Percentiles rank a stretch among this genome's conserved stretches.
phyloP scores from a whole-genome alignment of 2,113 vertebrate species.

The Stigmatopora argus region DNA sequence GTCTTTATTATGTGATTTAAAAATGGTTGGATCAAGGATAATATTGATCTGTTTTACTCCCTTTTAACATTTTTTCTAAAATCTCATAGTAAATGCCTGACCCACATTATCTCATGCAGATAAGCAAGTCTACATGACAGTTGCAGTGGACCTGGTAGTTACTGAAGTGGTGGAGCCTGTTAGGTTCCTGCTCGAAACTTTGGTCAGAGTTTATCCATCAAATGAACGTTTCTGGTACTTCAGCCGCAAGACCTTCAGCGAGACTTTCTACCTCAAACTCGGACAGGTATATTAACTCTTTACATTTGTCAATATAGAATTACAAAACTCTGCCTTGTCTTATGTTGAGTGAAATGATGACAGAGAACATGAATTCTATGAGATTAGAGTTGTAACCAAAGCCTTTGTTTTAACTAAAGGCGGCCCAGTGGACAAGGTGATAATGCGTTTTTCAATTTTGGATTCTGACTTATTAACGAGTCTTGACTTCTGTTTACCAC shows the following conservation, averaged over 20 bases:
- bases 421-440: no score
- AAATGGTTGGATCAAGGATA: background rate
- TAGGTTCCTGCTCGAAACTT: constrained; percentile 85
- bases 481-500: no score
- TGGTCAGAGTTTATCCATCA: constrained; percentile 87
- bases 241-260: constrained; percentile 92
- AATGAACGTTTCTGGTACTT: constrained; percentile 99
- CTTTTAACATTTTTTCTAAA: background rate
- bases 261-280: constrained; percentile 90
- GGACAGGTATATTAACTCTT: constrained; percentile 77
- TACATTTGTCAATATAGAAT: background rate
- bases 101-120: constrained; percentile 65
- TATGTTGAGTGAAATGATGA: no score
- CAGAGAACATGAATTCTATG: no score
- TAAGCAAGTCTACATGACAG: constrained; percentile 90
- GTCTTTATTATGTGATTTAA: background rate
- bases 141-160: constrained; percentile 94
- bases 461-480: no score
- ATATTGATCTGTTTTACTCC: background rate
- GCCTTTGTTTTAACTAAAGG: no score
- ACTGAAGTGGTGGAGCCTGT: constrained; percentile 93
- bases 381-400: no score
- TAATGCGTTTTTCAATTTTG: no score
- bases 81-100: background rate
- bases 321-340: no score